These are phyloP conservation scores for Dinoponera quadriceps DNA, from an alignment of 1,140 invertebrate species.

Conservation along the genomic window DNA sequence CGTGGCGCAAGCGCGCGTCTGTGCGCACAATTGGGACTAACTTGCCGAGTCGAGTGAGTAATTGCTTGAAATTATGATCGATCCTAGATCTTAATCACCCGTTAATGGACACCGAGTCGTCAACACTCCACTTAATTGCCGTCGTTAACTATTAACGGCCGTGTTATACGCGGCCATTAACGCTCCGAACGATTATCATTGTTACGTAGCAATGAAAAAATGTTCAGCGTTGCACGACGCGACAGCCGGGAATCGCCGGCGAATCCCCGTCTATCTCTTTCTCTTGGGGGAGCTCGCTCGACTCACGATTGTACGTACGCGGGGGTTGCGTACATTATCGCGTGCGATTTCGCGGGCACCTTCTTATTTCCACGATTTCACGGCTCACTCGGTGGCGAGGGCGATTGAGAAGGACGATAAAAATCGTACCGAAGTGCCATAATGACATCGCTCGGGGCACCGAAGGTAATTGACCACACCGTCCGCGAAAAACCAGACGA, in stretches of 20 bases:
- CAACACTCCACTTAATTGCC: slow-evolving; percentile 57
- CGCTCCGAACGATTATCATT: slow-evolving; percentile 48
- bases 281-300: too few relatives aligned
- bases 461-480: slow-evolving; percentile 32
- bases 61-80: slow-evolving; percentile 59
- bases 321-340: too few relatives aligned
- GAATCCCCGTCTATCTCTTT: too few relatives aligned
- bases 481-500: slow-evolving; percentile 26
- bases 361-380: slow-evolving; percentile 40
- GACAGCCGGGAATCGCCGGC: too few relatives aligned
- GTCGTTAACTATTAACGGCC: slow-evolving; percentile 56
- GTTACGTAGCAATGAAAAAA: slow-evolving; percentile 43
- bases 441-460: slow-evolving; percentile 42
- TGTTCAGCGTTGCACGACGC: neutral
- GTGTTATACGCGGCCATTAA: slow-evolving; percentile 46
- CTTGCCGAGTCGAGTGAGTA: slow-evolving; percentile 17
- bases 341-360: slow-evolving; percentile 24
- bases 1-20: neutral
- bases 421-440: slow-evolving; percentile 24
- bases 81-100: slow-evolving; percentile 54
- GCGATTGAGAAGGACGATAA: slow-evolving; percentile 47
- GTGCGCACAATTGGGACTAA: neutral
- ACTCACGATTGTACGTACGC: too few relatives aligned
- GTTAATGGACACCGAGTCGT: slow-evolving; percentile 16
- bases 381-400: neutral